phyloP scores from a whole-genome alignment of 2,888 invertebrate species.

The Oscheius sp. region DNA sequence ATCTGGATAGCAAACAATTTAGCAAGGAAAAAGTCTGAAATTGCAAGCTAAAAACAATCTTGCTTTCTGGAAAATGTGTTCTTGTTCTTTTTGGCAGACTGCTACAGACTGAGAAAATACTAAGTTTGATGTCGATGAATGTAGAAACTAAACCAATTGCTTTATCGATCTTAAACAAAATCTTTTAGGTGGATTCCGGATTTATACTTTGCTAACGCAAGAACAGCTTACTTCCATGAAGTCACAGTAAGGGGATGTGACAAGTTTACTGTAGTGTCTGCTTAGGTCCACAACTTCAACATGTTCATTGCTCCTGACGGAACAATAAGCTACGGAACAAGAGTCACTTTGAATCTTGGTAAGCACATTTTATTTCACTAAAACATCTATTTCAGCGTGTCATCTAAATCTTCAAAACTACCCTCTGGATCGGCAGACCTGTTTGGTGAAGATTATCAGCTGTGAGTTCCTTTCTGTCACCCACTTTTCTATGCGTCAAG shows the following conservation, averaged over 20 bases:
- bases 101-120: background rate
- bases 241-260: conserved; percentile 35
- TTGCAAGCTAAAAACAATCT: background rate
- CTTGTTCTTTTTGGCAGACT: background rate
- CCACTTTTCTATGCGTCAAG: background rate
- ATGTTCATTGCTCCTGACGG: conserved; percentile 65
- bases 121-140: background rate
- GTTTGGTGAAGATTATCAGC: conserved; percentile 98
- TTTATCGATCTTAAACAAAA: background rate
- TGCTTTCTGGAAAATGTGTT: background rate
- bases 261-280: no score
- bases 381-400: conserved; percentile 80
- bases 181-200: conserved; percentile 59
- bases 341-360: conserved; percentile 49
- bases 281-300: conserved; percentile 65
- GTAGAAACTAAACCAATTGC: background rate
- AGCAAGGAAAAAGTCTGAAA: background rate
- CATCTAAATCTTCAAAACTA: conserved; percentile 99
- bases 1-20: background rate
- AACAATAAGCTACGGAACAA: conserved; percentile 61
- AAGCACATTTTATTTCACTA: no score
- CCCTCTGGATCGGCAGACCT: conserved; percentile 96
- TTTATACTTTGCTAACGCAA: conserved; percentile 66
- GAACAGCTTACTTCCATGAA: conserved; percentile 64
- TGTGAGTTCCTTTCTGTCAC: conserved; percentile 80